Percentiles rank a stretch among this genome's conserved stretches.
phyloP scores from a whole-genome alignment of 2,113 vertebrate genomes.

The Notothenia coriiceps region DNA sequence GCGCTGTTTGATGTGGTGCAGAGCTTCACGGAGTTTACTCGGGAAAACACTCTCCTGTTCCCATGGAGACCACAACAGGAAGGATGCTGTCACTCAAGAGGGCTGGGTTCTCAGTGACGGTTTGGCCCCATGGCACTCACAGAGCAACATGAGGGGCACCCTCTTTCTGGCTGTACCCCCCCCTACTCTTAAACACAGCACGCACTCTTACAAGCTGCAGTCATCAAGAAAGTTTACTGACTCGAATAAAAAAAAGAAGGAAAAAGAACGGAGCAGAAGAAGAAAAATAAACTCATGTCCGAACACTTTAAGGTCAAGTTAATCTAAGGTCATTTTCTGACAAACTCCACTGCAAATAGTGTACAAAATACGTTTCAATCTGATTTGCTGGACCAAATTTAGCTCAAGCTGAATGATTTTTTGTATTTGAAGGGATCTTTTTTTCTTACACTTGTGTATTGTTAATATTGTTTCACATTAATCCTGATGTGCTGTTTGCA shows the following conservation, averaged over 20 bases:
- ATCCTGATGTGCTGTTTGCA: conserved; percentile 30
- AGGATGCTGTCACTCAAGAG: conserved; percentile 70
- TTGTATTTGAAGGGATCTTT: background rate
- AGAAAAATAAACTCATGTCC: background rate
- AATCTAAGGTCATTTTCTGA: background rate
- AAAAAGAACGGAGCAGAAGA: background rate
- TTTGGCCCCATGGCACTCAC: conserved; percentile 26
- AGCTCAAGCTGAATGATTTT: background rate
- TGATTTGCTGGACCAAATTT: background rate
- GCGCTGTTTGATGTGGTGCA: conserved; percentile 75
- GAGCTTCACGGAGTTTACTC: conserved; percentile 63
- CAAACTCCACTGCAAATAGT: background rate
- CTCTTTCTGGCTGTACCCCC: conserved; percentile 17
- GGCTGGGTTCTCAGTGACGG: conserved; percentile 30
- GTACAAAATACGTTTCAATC: background rate
- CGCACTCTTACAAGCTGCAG: conserved; percentile 8
- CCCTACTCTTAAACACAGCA: conserved; percentile 10
- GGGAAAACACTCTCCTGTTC: conserved; percentile 72
- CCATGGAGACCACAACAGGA: conserved; percentile 76
- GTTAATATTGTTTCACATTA: background rate
- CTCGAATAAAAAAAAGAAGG: background rate
- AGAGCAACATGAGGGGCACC: conserved; percentile 26
- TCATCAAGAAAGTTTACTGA: background rate
- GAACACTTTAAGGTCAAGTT: background rate
- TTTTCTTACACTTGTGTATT: too few species aligned